Conservation (phyloP, 2,888 invertebrate genomes). For the Plagodis dolabraria region DNA sequence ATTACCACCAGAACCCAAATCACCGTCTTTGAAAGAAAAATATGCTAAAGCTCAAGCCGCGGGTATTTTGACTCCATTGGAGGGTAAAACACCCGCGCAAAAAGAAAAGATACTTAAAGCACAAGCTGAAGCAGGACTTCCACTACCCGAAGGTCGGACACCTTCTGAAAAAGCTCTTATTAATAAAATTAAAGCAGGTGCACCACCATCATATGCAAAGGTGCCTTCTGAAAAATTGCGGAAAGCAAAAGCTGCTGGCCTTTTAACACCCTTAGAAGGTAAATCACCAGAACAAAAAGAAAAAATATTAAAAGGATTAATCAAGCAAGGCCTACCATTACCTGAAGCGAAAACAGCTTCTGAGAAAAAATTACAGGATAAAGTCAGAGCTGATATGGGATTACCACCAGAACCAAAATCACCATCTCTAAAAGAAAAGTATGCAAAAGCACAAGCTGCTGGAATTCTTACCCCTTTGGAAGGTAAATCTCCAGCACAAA, state of each 20-base stretch:
- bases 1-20: constrained; percentile 39
- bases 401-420: constrained; percentile 12
- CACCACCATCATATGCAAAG: not conserved
- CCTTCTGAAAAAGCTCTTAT: constrained; percentile 42
- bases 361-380: constrained; percentile 41
- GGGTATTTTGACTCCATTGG: constrained; percentile 42
- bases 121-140: constrained; percentile 38
- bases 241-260: constrained; percentile 13
- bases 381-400: constrained; percentile 34
- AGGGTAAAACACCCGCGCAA: constrained; percentile 40
- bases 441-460: constrained; percentile 35
- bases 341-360: constrained; percentile 44
- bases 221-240: constrained; percentile 26
- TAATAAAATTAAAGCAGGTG: constrained; percentile 16
- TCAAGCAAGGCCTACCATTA: constrained; percentile 41
- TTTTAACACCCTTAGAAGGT: constrained; percentile 36
- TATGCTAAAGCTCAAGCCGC: constrained; percentile 34
- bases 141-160: constrained; percentile 46
- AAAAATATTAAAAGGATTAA: constrained; percentile 39
- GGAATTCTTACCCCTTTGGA: constrained; percentile 39
- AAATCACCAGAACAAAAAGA: constrained; percentile 44
- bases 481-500: constrained; percentile 37
- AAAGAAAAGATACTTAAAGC: constrained; percentile 45
- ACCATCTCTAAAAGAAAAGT: constrained; percentile 20
- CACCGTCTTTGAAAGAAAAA: constrained; percentile 29